Base-by-base conservation (phyloP, 1,140 invertebrate species). In the Linepithema humile region DNA sequence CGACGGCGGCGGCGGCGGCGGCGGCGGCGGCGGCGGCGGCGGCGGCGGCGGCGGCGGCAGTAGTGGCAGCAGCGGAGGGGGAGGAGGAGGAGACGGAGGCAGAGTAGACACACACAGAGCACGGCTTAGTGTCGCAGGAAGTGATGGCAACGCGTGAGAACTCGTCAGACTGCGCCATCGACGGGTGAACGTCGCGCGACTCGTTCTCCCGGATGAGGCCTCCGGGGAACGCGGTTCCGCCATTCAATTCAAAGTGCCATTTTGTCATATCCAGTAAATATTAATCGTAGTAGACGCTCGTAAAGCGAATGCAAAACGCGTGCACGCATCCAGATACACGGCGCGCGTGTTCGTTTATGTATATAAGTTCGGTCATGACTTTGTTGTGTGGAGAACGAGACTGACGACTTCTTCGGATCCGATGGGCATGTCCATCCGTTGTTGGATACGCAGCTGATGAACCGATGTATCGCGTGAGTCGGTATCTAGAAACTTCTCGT, bases 141-240 rank as follows among this genome's bases (percentile, higher is more conserved):
- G 64, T 77, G 83, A 88, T 89, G 83, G 83, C 20, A 78, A 85
- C 65, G 84, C 87, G 83, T 88, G 87, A 85, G 84, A 83, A 84
- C 64, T 67, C 75, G 43, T 82, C 62, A 69, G 38, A 15, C 15
- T 65, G 48, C 23, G 74, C 67, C 20, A 48, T 45, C 67, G 50
- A 85, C 50, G 65, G 43, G 57, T 23, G 67, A 67, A 75, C 32
- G 53, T 48, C 60, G 67, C 59, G 40, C 43, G 53, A 45, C 78
- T 59, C 55, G 82, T 78, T 29, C 57, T 87, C 55, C n/a, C 65
- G 69, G 48, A 85, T 77, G 48, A 12, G 4, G 10, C 26, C 43
- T 59, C 50, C 45, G 40, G 45, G 45, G 23, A 55, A 69, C 72
- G 53, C 29, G 26, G n/a, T 70, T 70, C 82, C 23, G 55, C 23